Base-by-base conservation (phyloP, 2,888 invertebrate species). In the Thumatha senex region DNA sequence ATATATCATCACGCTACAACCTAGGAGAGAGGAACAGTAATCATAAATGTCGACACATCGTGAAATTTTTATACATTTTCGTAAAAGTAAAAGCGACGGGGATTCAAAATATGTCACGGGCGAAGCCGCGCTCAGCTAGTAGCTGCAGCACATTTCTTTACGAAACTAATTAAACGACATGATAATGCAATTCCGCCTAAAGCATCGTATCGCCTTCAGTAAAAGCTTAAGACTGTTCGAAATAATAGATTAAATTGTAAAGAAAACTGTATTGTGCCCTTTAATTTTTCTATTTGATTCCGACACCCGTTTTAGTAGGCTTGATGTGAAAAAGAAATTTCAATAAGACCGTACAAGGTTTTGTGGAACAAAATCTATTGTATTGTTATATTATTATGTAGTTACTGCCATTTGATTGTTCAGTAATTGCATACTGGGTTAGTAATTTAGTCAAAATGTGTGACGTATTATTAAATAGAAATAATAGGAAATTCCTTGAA, bases 171-270 rank as follows among this genome's bases (percentile, higher is more conserved):
- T 73, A 68, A 65, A 55, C 57, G 59, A 51, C 62, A 67, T 72
- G 74, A 73, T 72, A 67, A 68, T 71, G 62, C 63, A 71, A 71
- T 72, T 63, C 46, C 41, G 62, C 65, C 46, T 50, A 46, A 64
- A 46, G 63, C 60, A 63, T 52, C 51, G 56, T n/a, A n/a, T n/a
- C 36, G 60, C 35, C 57, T 63, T 62, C 42, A 53, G 48, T 30
- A 36, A 56, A 59, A 56, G 54, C 65, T 51, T 58, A 55, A 67
- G 70, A 55, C 51, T 59, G 69, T 63, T 57, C 51, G 49, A 58
- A 68, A 72, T 67, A 24, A 55, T 54, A 63, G 59, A 72, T 72
- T 63, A 58, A 70, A 70, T 67, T 57, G 48, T 56, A 63, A 69
- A 60, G 67, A 62, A 72, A 66, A 62, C 59, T 62, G 67, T 70